Evolutionary conservation across 2,888 invertebrate genomes (phyloP), one percentile per base, ranked within the genome.

Genomic region (Rhagonycha fulva): DNA sequence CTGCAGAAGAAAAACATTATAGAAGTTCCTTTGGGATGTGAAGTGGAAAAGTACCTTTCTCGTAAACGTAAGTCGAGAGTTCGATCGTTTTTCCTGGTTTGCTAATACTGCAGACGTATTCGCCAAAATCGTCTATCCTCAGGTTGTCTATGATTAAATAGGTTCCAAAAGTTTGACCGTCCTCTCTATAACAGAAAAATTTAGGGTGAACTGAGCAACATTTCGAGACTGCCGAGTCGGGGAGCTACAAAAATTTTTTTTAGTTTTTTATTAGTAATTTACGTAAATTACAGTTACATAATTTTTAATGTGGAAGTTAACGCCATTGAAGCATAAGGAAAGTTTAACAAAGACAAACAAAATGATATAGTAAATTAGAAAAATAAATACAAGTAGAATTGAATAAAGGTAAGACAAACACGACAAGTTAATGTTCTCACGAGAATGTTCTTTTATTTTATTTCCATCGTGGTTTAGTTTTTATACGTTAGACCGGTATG

Each of bases 31-130:
- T 26, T 26, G 0, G n/a, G n/a, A 47, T n/a, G 0, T 0, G 1
- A 47, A 32, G 0, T 63, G 2, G 3, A 4, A 11, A 62, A 88
- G 88, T 83, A 92, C 92, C 87, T 87, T 87, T 89, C 83, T 91
- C 90, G 80, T 88, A 89, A 5, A 92, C 87, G 67, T 88, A 88
- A 81, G 92, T 90, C 81, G 87, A 87, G 82, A 88, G 88, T 78
- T 88, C 87, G 11, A 89, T 89, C 72, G 89, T 89, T 79, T 89
- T 89, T 81, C 90, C 91, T 79, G 91, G 91, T 87, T 90, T 94
- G 87, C 91, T 93, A 77, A 94, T 91, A 72, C 90, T 90, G 87
- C 94, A 95, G 79, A 90, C 90, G 85, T 94, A 95, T 71, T 90
- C 90, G 66, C 94, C 94, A 86, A 92, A 94, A 88, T 94, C 93